A percentile compares a stretch with the other conserved stretches of the same genome.
phyloP scores from a whole-genome alignment of 2,888 invertebrate genomes.

The Idaea biselata region DNA sequence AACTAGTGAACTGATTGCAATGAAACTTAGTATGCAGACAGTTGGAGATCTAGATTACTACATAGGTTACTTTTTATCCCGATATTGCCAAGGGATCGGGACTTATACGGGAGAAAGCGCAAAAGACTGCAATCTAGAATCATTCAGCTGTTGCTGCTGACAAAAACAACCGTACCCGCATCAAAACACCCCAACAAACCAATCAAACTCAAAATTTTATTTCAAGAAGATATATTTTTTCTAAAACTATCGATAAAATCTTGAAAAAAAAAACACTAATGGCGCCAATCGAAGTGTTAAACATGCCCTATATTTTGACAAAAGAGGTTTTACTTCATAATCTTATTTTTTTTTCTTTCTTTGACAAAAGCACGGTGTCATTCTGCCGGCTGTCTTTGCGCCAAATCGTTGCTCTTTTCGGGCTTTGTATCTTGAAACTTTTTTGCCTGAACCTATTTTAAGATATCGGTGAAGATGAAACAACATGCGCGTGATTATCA shows the following conservation, averaged over 20 bases:
- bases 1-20: no score
- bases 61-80: no score
- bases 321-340: conserved; percentile 55
- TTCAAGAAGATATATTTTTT: background rate
- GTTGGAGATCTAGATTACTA: no score
- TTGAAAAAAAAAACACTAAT: conserved; percentile 32
- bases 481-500: conserved; percentile 3
- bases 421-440: conserved; percentile 28
- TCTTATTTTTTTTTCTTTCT: conserved; percentile 42
- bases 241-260: conserved; percentile 19
- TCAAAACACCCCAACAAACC: background rate
- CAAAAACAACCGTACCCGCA: background rate
- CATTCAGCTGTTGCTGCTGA: background rate
- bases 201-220: background rate
- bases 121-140: background rate
- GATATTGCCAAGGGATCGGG: no score
- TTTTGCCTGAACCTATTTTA: conserved; percentile 9
- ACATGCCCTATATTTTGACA: conserved; percentile 58
- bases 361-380: conserved; percentile 36
- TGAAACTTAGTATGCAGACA: no score
- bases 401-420: conserved; percentile 10
- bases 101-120: no score
- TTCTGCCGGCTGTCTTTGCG: conserved; percentile 30
- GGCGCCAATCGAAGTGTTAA: conserved; percentile 69
- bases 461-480: conserved; percentile 7